Evolutionary conservation across 2,797 vertebrate genomes (phyloP).

Genomic region (Pseudopleuronectes americanus): DNA sequence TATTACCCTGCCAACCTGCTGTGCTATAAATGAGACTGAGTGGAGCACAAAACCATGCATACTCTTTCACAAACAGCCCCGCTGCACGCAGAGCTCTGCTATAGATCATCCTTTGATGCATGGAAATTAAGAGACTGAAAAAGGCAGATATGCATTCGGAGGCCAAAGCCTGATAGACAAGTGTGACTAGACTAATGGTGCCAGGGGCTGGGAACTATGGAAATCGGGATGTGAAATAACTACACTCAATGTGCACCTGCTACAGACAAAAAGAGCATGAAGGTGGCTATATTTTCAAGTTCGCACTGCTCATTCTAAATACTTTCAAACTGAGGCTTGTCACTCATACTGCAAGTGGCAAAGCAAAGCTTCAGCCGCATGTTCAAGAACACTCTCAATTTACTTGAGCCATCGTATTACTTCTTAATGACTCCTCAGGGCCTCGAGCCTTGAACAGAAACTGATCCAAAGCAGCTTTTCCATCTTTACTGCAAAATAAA

Average conservation of each 20-base stretch:
- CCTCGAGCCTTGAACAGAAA: constrained; percentile 23
- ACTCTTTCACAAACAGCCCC: constrained; percentile 39
- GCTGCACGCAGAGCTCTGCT: constrained; percentile 23
- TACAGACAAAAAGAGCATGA: constrained; percentile 38
- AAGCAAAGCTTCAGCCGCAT: constrained; percentile 28
- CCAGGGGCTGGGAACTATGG: constrained; percentile 32
- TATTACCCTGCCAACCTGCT: constrained; percentile 72
- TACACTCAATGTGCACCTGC: constrained; percentile 19
- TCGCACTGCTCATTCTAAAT: constrained; percentile 22
- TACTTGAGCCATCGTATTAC: constrained; percentile 32
- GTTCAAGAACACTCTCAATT: constrained; percentile 32
- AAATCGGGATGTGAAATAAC: constrained; percentile 15
- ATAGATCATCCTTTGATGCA: constrained; percentile 64
- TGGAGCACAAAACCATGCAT: constrained; percentile 42
- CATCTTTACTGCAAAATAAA: constrained; percentile 26
- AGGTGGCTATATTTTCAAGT: constrained; percentile 34
- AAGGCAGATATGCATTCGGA: constrained; percentile 40
- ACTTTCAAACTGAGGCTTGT: constrained; percentile 41
- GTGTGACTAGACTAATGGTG: constrained; percentile 52
- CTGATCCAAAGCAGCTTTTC: constrained; percentile 24
- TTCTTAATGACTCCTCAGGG: constrained; percentile 48
- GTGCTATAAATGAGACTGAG: constrained; percentile 71
- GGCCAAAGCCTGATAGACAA: constrained; percentile 54
- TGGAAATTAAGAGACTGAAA: constrained; percentile 60
- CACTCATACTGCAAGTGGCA: constrained; percentile 27